Base-by-base conservation (phyloP, 2,113 vertebrate genomes). In the Hemiprocne comata region DNA sequence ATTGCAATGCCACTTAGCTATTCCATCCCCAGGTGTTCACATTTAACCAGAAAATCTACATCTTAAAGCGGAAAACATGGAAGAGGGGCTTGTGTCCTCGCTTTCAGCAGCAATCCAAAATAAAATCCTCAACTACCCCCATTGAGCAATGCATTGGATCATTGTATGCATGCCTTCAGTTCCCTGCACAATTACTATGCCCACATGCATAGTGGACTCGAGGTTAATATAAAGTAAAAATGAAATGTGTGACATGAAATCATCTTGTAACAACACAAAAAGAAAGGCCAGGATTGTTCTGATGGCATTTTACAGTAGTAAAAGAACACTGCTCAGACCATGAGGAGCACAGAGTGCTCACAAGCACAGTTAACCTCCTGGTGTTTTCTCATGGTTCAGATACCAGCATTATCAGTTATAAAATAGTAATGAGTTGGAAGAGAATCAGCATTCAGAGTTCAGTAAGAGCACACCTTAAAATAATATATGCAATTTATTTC, bases 381-480 rank as follows among this genome's bases (percentile, higher is more conserved):
- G 25, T 84, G 51, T 81, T 93, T 93, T 81, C n/a, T 13, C 42
- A 29, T 31, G 23, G 55, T 85, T 87, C 74, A 66, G 40, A 77
- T 38, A 64, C 29, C 26, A 79, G 34, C 31, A 74, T 90, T 82
- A 58, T 75, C 88, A 78, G 48, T 64, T 85, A 85, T 82, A 53
- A 92, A 96, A 82, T 25, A 93, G 42, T 64, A 23, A 87, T 42
- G 70, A 91, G 33, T 34, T 55, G 33, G 65, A 91, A 94, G 17
- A 74, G 24, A 73, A 73, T 61, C 1, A 3, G 34, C 34, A 42
- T 74, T 75, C 61, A 82, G 71, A 84, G 24, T 33, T 70, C 33
- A 65, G 38, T 62, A 60, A 82, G 12, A 61, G 8, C 4, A 10
- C 55, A 84, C 21, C 28, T 77, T 53, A 55, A 85, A 93, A 85